phyloP scores from a whole-genome alignment of 1,140 invertebrate species.

The Euglossa dilemma region DNA sequence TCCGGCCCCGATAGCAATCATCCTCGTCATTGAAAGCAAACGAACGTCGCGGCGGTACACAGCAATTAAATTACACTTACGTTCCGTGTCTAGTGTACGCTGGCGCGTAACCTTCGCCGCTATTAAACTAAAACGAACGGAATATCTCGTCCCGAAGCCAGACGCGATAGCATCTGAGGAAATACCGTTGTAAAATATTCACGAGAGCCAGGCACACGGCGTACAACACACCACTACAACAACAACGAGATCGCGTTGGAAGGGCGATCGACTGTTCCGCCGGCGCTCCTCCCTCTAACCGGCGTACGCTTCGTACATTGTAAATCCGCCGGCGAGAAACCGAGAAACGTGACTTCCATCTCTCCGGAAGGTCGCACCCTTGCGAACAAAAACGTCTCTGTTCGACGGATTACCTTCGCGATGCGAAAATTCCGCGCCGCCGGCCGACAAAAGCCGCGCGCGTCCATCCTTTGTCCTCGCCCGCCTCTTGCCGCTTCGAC shows the following conservation, averaged over 20 bases:
- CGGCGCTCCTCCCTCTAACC: background rate
- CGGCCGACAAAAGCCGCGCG: constrained; percentile 1
- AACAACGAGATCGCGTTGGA: background rate
- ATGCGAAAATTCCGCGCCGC: constrained; percentile 10
- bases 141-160: background rate
- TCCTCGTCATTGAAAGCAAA: constrained; percentile 49
- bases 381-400: constrained; percentile 10
- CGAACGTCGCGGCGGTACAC: constrained; percentile 12
- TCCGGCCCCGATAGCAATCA: constrained; percentile 44
- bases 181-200: constrained; percentile 23
- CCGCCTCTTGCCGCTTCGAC: too few relatives aligned
- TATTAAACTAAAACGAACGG: background rate
- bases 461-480: constrained; percentile 3
- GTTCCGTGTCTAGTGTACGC: background rate
- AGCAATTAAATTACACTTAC: constrained; percentile 55
- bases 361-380: constrained; percentile 3
- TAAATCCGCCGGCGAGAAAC: background rate
- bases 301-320: background rate
- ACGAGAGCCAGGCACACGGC: too few relatives aligned
- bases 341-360: background rate
- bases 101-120: background rate
- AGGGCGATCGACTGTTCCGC: background rate
- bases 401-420: background rate
- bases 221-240: too few relatives aligned
- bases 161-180: background rate